Evolutionary conservation across 2,797 vertebrate species (phyloP), one percentile per base, ranked within the genome.

Genomic region (Pipistrellus pygmaeus): DNA sequence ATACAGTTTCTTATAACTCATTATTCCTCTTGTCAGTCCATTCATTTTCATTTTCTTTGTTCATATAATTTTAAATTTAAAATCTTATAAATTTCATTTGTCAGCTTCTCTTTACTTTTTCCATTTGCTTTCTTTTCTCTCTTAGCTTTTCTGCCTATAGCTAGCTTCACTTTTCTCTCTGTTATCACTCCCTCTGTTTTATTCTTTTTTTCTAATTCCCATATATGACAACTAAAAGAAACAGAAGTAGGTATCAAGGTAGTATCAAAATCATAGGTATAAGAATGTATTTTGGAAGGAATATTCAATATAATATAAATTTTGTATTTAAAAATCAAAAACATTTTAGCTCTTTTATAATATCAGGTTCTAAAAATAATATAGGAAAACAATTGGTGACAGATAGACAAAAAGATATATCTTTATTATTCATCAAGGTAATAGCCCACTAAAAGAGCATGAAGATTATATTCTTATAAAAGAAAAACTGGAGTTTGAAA

Each of bases 241-340:
- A 68, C 3, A 57, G 18, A 38, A 68, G 4, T 23, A 32, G 8
- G 30, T 76, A 51, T 9, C 8, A 27, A 88, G 13, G 8, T 44
- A 15, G 15, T 68, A 41, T 44, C 25, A 75, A 25, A 89, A 48
- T 69, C n/a, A 78, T 38, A 90, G 30, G 41, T 25, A 78, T 6
- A 62, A 10, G 62, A 44, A 44, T 69, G 27, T 6, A 87, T n/a
- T 71, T 75, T 84, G 30, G 90, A 84, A 78, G 20, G 6, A 20
- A 68, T 69, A 81, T 44, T 76, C 1, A 35, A 51, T 73, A 44
- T 14, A 81, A n/a, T 66, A 38, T 32, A 30, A 73, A 64, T n/a
- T 60, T 85, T 77, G 5, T 85, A 68, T 66, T 85, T 85, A 15
- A 85, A 88, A 88, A 30, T 71, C 8, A 88, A 95, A 91, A 72